A percentile compares a stretch with the other conserved stretches of the same genome.
These are phyloP conservation scores for Syndactyla subalaris DNA, from an alignment of 2,797 vertebrate species.

Conservation along the genomic window DNA sequence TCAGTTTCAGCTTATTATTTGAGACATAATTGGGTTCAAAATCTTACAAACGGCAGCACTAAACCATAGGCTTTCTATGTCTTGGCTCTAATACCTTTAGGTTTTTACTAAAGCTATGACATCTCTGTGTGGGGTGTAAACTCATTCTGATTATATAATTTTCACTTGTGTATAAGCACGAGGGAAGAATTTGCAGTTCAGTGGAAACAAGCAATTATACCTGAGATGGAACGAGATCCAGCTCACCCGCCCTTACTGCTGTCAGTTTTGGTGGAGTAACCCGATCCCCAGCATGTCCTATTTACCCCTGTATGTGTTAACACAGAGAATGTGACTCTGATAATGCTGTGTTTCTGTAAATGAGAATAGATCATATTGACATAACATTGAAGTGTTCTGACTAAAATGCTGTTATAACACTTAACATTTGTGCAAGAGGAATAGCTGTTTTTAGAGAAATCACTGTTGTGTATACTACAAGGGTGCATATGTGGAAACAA, in stretches of 20 bases:
- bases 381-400: neutral
- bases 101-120: neutral
- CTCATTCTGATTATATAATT: neutral
- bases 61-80: neutral
- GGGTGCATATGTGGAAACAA: neutral
- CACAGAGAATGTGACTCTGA: neutral
- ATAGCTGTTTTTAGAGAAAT: neutral
- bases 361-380: neutral
- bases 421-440: neutral
- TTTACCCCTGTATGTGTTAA: neutral
- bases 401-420: neutral
- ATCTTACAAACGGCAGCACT: neutral
- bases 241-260: accelerated
- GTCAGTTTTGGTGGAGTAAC: neutral
- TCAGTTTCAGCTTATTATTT: neutral
- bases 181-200: neutral
- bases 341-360: neutral
- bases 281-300: neutral
- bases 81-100: neutral
- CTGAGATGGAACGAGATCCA: neutral
- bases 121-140: neutral
- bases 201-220: neutral
- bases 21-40: neutral
- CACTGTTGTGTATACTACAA: neutral
- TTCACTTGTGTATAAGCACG: neutral